Percentiles rank a stretch among this genome's conserved stretches.
These are phyloP conservation scores for Heliconius cydno DNA, from an alignment of 2,888 invertebrate species.

Conservation along the genomic window DNA sequence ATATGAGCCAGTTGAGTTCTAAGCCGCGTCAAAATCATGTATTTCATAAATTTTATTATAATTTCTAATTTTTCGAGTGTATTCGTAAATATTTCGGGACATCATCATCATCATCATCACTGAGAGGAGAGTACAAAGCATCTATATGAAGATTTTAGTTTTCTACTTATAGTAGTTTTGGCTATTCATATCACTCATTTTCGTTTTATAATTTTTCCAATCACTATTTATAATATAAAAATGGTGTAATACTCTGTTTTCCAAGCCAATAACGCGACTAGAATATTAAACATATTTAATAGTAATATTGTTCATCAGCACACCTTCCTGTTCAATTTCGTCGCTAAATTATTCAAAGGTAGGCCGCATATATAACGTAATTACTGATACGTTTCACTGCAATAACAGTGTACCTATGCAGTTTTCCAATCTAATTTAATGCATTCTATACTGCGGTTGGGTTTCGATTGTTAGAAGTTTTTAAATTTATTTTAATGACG, in stretches of 20 bases:
- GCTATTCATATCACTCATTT: too few relatives aligned
- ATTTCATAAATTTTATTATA: background rate
- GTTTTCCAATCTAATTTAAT: conserved; percentile 32
- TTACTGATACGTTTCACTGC: conserved; percentile 29
- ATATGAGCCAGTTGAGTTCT: background rate
- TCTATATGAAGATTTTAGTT: too few relatives aligned
- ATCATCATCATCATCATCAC: too few relatives aligned
- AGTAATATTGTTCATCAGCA: background rate
- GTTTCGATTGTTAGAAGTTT: conserved; percentile 10
- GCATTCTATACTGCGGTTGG: conserved; percentile 9
- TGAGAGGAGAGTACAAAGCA: too few relatives aligned
- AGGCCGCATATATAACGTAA: conserved; percentile 23
- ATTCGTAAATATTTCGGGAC: too few relatives aligned
- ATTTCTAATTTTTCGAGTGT: too few relatives aligned
- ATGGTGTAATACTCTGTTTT: background rate
- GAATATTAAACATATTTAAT: background rate
- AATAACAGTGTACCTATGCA: conserved; percentile 19
- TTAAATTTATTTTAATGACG: background rate
- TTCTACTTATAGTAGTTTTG: too few relatives aligned
- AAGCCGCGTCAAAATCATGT: background rate
- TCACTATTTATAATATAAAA: background rate
- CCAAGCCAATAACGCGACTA: background rate
- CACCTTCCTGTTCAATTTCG: conserved; percentile 13
- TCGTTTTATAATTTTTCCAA: too few relatives aligned
- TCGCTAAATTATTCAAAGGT: conserved; percentile 25